Base-by-base conservation (phyloP, 2,113 vertebrate genomes). In the Zeus faber region DNA sequence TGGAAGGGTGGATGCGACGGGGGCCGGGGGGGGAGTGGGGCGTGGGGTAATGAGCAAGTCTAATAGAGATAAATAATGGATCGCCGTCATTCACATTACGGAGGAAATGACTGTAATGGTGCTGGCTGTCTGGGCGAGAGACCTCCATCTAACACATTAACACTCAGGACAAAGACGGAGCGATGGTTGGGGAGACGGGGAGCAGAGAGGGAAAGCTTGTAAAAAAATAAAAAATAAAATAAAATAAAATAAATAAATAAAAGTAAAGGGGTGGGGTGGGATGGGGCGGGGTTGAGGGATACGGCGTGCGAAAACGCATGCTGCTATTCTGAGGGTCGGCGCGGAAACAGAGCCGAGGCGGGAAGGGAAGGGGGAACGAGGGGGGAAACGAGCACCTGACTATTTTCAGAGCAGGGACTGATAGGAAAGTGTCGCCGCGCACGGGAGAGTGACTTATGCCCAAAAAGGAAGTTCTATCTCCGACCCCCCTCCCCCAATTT, bases 51-150 rank as follows among this genome's bases (percentile, higher is more conserved):
- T 83, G 81, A 87, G 77, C 63, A 80, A 79, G 78, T 84, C 80
- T 81, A n/a, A n/a, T n/a, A n/a, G 77, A 83, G 81, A 88, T 88
- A 88, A 89, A 89, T 89, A 90, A 89, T 89, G 85, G 83, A 88
- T 85, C 47, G 63, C 82, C 79, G 80, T 82, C 81, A 84, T 86
- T 86, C 82, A 86, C 80, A 87, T 87, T 88, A 87, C 56, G 74
- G 80, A 89, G 89, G 89, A 90, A 88, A 89, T 89, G 79, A 89
- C 82, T 83, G 72, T 89, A 90, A 89, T 89, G 81, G 81, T 74
- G 74, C 79, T 72, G 67, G 74, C 70, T 52, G 67, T 73, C 57
- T 62, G 79, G 79, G 78, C 79, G 83, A 87, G 75, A 87, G 83
- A 85, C 74, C 80, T 85, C 84, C 80, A 84, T 88, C 84, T 61